Conservation (phyloP, 1,140 invertebrate genomes). For the Polyergus mexicanus region DNA sequence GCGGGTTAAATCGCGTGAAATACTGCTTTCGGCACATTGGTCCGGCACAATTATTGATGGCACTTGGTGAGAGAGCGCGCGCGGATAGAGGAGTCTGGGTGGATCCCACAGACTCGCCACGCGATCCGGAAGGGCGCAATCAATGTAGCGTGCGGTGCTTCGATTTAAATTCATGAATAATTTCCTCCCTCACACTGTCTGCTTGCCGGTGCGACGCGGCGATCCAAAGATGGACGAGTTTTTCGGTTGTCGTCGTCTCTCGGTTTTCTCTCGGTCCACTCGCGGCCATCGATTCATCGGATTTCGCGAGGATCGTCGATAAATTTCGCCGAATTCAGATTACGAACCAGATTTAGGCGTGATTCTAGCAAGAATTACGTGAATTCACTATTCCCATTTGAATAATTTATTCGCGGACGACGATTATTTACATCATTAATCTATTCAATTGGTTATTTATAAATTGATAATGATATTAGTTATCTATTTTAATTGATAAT, state of each 20-base stretch:
- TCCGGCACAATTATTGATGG: constrained; percentile 77
- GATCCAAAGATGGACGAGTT: constrained; percentile 72
- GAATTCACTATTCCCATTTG: neutral
- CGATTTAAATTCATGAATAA: constrained; percentile 84
- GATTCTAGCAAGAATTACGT: constrained; percentile 38
- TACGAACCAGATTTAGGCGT: neutral
- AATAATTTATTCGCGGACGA: constrained; percentile 40
- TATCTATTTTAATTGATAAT: too few species aligned
- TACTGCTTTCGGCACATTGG: constrained; percentile 77
- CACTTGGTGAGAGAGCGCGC: constrained; percentile 3
- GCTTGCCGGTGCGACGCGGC: constrained; percentile 8
- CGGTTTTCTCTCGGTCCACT: constrained; percentile 14
- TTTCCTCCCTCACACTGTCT: constrained; percentile 59
- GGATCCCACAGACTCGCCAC: constrained; percentile 41
- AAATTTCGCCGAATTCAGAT: constrained; percentile 43
- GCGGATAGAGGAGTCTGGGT: neutral
- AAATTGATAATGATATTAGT: neutral
- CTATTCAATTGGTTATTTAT: neutral
- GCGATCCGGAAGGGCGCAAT: constrained; percentile 75
- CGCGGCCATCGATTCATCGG: constrained; percentile 19
- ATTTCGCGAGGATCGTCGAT: constrained; percentile 26
- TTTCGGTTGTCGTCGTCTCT: constrained; percentile 18
- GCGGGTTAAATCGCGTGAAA: constrained; percentile 79
- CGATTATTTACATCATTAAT: neutral
- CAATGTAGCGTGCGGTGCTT: constrained; percentile 80